phyloP scores from a whole-genome alignment of 2,797 vertebrate genomes.

The Hemitrygon akajei region DNA sequence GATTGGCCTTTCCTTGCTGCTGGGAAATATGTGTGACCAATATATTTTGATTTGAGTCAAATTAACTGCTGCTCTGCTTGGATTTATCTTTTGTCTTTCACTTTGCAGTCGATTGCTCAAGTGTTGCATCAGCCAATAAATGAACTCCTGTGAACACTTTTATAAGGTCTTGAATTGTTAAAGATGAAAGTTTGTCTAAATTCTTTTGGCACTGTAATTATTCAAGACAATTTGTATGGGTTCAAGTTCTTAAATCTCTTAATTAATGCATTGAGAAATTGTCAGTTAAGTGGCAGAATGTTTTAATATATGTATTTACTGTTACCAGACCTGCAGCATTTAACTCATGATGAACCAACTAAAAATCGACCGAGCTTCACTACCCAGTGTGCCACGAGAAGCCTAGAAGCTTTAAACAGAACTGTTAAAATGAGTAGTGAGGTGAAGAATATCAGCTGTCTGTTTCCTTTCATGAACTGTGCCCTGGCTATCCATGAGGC shows the following conservation, averaged over 20 bases:
- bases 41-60: conserved; percentile 12
- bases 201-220: neutral
- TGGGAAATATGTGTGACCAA: neutral
- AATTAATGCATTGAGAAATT: neutral
- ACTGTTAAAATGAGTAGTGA: too few species aligned
- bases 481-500: too few species aligned
- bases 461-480: too few species aligned
- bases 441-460: too few species aligned
- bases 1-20: neutral
- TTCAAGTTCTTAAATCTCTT: neutral
- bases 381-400: too few species aligned
- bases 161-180: neutral
- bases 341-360: neutral
- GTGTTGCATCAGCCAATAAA: neutral
- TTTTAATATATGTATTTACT: neutral
- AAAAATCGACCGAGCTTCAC: too few species aligned
- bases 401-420: too few species aligned
- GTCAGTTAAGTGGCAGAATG: neutral
- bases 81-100: neutral
- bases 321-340: neutral
- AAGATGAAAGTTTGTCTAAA: neutral
- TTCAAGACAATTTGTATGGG: neutral
- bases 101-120: neutral
- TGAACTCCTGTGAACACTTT: neutral
- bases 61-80: conserved; percentile 3